A percentile compares a stretch with the other conserved stretches of the same genome.
Conservation (phyloP, 1,140 invertebrate genomes). For the Drosophila lacertosa region DNA sequence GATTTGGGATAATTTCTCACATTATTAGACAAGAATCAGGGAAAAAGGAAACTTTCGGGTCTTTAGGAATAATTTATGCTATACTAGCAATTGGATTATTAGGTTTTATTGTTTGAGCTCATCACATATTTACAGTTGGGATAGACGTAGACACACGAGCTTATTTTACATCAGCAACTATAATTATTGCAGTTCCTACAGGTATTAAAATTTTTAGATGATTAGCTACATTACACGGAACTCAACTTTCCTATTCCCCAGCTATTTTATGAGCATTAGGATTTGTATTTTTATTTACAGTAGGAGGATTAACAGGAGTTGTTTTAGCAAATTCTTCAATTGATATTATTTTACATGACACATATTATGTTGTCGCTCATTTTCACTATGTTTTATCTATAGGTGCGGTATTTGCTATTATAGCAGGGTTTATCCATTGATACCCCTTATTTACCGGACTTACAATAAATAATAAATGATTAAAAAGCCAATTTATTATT, state of each 20-base stretch:
- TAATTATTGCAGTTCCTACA: conserved; percentile 89
- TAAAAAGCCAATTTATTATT: conserved; percentile 86
- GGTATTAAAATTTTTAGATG: conserved; percentile 89
- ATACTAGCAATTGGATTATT: conserved; percentile 88
- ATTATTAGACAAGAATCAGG: conserved; percentile 86
- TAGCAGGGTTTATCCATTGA: conserved; percentile 88
- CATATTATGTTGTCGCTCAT: conserved; percentile 91
- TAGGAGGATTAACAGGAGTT: conserved; percentile 87
- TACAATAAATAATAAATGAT: conserved; percentile 85
- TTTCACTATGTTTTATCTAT: conserved; percentile 90
- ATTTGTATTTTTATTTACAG: conserved; percentile 89
- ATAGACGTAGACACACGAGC: conserved; percentile 89
- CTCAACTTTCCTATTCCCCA: conserved; percentile 85
- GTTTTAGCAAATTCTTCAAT: conserved; percentile 89
- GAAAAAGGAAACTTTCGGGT: conserved; percentile 87
- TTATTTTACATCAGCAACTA: conserved; percentile 90
- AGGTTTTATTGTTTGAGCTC: conserved; percentile 89
- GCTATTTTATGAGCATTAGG: conserved; percentile 87
- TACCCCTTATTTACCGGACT: conserved; percentile 87
- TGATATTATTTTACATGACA: conserved; percentile 90
- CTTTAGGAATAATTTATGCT: conserved; percentile 87
- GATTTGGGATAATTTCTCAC: conserved; percentile 88
- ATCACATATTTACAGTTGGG: conserved; percentile 90
- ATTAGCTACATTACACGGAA: conserved; percentile 86
- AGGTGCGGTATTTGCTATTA: conserved; percentile 89